Base-by-base conservation (phyloP, 2,797 vertebrate species). In the Linurgus olivaceus region DNA sequence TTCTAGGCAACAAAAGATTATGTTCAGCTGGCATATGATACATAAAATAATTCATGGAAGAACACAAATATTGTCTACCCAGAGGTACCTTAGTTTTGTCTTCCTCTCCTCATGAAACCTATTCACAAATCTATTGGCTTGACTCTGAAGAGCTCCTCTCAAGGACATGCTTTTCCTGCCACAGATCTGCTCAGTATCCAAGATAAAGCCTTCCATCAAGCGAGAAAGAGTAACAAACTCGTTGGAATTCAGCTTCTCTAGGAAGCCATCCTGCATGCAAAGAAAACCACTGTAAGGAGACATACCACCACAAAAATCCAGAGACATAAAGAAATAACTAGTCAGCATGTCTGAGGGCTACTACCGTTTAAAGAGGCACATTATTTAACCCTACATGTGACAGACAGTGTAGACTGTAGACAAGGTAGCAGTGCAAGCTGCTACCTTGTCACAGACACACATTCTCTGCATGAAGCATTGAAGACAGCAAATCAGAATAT, bases 81-180 rank as follows among this genome's bases (percentile, higher is more conserved):
- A 50, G 63, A 74, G 31, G 74, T 97, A 99, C 99, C 99, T 98
- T 74, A 99, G 98, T 92, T 99, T 99, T 31, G 98, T 99, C 96
- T 99, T 99, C 96, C 99, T 98, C 67, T 99, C 99, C 55, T 99
- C 99, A 11, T 99, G 99, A 98, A 99, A 99, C 81, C 99, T 98
- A 76, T 99, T 99, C 67, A 99, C 99, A 88, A 99, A 99, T 96
- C 98, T 98, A 92, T 99, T 99, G 94, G 99, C 99, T 97, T 99
- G 99, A 87, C 99, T 99, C 97, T 99, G 99, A 91, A 99, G 98
- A 33, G 99, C 98, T 95, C 99, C 99, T 97, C 98, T 95, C 95
- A 99, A 98, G 67, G 99, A 99, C 94, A 98, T 98, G 37, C 99
- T 99, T 92, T 98, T 98, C 82, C 99, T 97, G 96, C 98, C 98